Base-by-base conservation (phyloP, 2,113 vertebrate species). In the Bombycilla garrulus region DNA sequence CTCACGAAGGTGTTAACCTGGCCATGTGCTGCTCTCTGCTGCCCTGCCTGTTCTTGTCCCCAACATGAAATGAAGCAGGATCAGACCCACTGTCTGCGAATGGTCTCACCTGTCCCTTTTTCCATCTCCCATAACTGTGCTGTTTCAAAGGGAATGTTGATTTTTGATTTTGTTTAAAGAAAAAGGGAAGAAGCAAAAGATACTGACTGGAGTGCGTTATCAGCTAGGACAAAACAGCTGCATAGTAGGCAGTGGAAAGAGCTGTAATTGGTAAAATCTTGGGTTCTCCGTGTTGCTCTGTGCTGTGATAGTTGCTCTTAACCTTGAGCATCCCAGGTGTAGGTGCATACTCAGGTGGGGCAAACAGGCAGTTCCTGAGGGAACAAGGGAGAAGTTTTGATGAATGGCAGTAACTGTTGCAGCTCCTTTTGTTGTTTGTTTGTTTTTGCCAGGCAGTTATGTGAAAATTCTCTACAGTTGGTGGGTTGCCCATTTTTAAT, bases 401-500 rank as follows among this genome's bases (percentile, higher is more conserved):
- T 76, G 77, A 86, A 86, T 65, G 72, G 47, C 72, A 61, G 23
- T 72, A 91, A 54, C 29, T 88, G 33, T 25, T 73, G 31, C 31
- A 86, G 60, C 18, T 77, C 17, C 21, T 29, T 21, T 29, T 42
- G 24, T 24, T 31, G 73, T 10, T 48, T 11, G 31, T 58, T 48
- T 24, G 17, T 7, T 62, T 94, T 90, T 73, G 79, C 82, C 69
- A 81, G 84, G 64, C 56, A 54, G 72, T 95, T 86, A 90, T 56
- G 51, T 94, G 95, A 95, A 93, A 93, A 92, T 92, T 92, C 77
- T 60, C 90, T 78, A 65, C 83, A 84, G 2, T 81, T 96, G 94
- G 88, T 92, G 61, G 26, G 31, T 44, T 91, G 93, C 94, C 94
- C 56, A 5, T 74, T 94, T 95, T 95, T 97, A 97, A 96, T 95